phyloP scores from a whole-genome alignment of 2,888 invertebrate species.

The Ligdia adustata region DNA sequence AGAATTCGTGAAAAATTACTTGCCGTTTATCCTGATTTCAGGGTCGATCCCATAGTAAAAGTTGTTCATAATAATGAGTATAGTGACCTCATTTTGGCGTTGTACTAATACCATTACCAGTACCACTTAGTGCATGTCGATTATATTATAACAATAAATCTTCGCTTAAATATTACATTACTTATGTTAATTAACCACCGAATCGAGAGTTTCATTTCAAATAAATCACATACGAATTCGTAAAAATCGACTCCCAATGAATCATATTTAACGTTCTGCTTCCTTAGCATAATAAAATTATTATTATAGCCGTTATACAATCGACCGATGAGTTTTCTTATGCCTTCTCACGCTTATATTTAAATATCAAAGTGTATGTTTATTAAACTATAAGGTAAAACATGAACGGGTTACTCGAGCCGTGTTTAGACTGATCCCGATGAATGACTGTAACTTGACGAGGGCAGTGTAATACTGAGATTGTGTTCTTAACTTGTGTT shows the following conservation, averaged over 20 bases:
- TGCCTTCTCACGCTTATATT: slow-evolving; percentile 67
- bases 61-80: no score
- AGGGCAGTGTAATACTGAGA: slow-evolving; percentile 29
- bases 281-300: slow-evolving; percentile 52
- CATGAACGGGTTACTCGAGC: slow-evolving; percentile 60
- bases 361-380: slow-evolving; percentile 70
- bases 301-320: slow-evolving; percentile 48
- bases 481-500: no score
- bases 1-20: no score
- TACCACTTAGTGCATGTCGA: no score
- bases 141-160: no score
- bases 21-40: no score
- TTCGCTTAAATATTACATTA: no score
- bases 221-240: slow-evolving; percentile 4
- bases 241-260: slow-evolving; percentile 20
- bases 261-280: slow-evolving; percentile 39
- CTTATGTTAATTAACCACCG: no score
- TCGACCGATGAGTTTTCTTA: slow-evolving; percentile 29
- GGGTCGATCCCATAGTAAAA: no score
- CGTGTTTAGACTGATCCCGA: slow-evolving; percentile 78
- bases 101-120: no score
- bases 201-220: slow-evolving; percentile 10
- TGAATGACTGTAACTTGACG: slow-evolving; percentile 69
- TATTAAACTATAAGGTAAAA: slow-evolving; percentile 63
- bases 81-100: no score